These are phyloP conservation scores for Ibidorhyncha struthersii DNA, from an alignment of 2,113 vertebrate genomes.

Conservation along the genomic window DNA sequence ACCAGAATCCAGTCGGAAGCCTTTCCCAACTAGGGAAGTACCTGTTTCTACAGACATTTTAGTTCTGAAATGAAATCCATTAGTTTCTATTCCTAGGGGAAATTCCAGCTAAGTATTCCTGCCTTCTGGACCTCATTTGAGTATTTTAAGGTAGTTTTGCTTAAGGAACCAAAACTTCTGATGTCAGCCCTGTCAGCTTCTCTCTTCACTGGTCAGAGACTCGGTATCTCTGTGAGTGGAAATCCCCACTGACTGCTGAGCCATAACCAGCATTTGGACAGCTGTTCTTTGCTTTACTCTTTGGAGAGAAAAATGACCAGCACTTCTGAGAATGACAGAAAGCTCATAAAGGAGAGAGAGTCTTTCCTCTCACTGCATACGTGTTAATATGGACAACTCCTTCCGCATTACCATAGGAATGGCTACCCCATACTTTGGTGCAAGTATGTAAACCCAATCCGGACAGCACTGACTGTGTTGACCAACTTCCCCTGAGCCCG, in stretches of 20 bases:
- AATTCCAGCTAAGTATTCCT: conserved; percentile 1
- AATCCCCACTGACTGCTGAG: conserved; percentile 22
- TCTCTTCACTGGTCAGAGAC: not conserved
- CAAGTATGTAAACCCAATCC: not conserved
- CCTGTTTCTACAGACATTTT: not conserved
- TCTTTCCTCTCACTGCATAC: not conserved
- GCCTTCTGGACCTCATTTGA: not conserved
- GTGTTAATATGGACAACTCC: not conserved
- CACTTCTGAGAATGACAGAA: conserved; percentile 24
- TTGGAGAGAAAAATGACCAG: not conserved
- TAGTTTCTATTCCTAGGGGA: not conserved
- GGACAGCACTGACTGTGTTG: not conserved
- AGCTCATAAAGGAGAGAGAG: not conserved
- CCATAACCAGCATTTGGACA: conserved; percentile 60
- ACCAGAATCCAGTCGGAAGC: not conserved
- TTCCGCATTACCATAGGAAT: not conserved
- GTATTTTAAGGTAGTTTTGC: not conserved
- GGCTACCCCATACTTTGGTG: not conserved
- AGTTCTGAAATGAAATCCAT: not conserved
- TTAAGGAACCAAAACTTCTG: not conserved
- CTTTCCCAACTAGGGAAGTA: not conserved
- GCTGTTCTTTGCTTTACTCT: conserved; percentile 47
- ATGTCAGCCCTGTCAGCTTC: not conserved
- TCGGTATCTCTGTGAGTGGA: not conserved
- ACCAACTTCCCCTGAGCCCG: not conserved